Evolutionary conservation across 2,113 vertebrate species (phyloP).

Genomic region (Myotis brandtii): DNA sequence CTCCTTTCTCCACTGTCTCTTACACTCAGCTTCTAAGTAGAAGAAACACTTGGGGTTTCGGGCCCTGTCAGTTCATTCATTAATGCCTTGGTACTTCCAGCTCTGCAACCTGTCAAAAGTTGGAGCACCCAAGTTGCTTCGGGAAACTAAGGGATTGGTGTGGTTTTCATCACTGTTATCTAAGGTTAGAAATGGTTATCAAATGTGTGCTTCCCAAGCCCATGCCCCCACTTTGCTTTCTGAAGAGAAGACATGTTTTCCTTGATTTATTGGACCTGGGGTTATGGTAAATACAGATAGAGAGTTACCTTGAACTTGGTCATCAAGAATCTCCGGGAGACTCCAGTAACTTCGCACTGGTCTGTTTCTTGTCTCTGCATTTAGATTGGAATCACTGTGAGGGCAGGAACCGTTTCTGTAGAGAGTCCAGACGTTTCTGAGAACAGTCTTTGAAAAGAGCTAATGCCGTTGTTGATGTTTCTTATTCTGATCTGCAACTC

Average conservation of each 20-base stretch:
- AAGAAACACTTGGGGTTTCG: constrained; percentile 3
- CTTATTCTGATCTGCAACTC: background rate
- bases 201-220: background rate
- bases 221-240: background rate
- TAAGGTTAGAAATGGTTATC: background rate
- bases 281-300: constrained; percentile 18
- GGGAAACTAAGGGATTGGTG: background rate
- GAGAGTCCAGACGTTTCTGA: background rate
- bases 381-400: background rate
- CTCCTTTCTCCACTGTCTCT: background rate
- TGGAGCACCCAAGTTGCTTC: background rate
- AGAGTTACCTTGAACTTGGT: constrained; percentile 20
- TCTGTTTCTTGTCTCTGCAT: constrained; percentile 4
- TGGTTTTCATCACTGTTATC: background rate
- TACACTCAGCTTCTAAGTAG: background rate
- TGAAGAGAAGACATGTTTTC: background rate
- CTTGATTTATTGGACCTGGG: constrained; percentile 28
- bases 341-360: background rate
- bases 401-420: background rate
- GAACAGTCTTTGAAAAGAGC: background rate
- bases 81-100: background rate
- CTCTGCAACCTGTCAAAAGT: background rate
- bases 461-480: background rate
- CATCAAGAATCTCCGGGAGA: background rate
- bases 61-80: background rate